Percentiles rank a stretch among this genome's conserved stretches.
phyloP scores from a whole-genome alignment of 2,888 invertebrate genomes.

The Adelognathus sp. region DNA sequence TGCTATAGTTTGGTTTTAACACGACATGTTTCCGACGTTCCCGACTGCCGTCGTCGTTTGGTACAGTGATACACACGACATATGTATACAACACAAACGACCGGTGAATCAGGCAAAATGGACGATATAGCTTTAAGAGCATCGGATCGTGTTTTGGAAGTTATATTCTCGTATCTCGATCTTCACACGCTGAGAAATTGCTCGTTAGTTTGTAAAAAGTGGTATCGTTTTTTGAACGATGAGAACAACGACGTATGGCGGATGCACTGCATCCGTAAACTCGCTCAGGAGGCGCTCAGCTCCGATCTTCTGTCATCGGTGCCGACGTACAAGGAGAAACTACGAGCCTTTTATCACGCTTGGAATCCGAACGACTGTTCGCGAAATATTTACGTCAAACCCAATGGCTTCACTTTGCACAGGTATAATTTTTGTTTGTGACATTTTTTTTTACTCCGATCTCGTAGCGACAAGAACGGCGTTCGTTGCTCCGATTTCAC shows the following conservation, averaged over 20 bases:
- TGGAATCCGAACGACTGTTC: slow-evolving; percentile 99
- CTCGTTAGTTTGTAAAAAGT: slow-evolving; percentile 95
- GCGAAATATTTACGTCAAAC: slow-evolving; percentile 97
- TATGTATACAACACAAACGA: too few relatives aligned
- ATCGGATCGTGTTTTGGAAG: slow-evolving; percentile 92
- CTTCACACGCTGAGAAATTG: slow-evolving; percentile 93
- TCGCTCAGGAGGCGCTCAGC: slow-evolving; percentile 94
- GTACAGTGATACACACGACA: too few relatives aligned
- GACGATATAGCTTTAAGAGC: slow-evolving; percentile 86
- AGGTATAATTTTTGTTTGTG: slow-evolving; percentile 82
- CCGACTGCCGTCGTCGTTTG: background rate
- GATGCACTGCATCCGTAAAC: slow-evolving; percentile 91
- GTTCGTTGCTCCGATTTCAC: too few relatives aligned
- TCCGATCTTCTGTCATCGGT: slow-evolving; percentile 95
- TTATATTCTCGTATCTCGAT: slow-evolving; percentile 95
- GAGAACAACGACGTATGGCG: slow-evolving; percentile 99
- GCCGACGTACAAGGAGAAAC: slow-evolving; percentile 95
- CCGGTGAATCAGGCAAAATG: slow-evolving; percentile 83
- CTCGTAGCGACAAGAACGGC: too few relatives aligned
- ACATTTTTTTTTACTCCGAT: too few relatives aligned
- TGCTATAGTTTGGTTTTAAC: background rate
- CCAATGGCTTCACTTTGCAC: slow-evolving; percentile 98
- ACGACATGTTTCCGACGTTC: slow-evolving; percentile 30
- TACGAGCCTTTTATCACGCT: slow-evolving; percentile 95
- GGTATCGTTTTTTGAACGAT: slow-evolving; percentile 90